phyloP scores from a whole-genome alignment of 37 sponge, comb jelly and placozoan genomes.

The Amphimedon queenslandica region DNA sequence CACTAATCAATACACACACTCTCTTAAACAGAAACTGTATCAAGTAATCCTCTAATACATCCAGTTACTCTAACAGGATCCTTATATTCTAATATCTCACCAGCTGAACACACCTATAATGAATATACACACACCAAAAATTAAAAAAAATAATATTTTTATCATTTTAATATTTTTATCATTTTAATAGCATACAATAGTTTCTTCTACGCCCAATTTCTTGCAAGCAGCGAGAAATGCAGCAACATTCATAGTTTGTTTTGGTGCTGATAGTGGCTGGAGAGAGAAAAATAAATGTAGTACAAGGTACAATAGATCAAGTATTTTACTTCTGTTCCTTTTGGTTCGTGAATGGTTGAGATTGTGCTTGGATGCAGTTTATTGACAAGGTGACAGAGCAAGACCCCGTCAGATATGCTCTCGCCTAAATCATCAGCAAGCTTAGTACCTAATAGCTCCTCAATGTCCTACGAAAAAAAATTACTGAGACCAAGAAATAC shows the following conservation, averaged over 20 bases:
- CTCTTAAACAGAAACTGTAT: constrained; percentile 1
- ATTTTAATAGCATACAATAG: not conserved
- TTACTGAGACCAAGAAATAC: no score
- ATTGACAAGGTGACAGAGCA: constrained; percentile 71
- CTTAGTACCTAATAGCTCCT: constrained; percentile 37
- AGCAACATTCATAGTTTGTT: constrained; percentile 59
- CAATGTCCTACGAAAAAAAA: constrained; percentile 37
- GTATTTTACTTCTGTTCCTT: constrained; percentile 24
- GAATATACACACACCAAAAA: not conserved
- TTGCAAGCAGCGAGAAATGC: constrained; percentile 67
- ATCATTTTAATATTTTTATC: not conserved
- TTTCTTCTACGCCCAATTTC: constrained; percentile 47
- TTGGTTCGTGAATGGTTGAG: constrained; percentile 27
- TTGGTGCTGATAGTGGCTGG: constrained; percentile 46
- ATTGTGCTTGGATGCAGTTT: constrained; percentile 61
- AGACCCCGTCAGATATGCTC: constrained; percentile 55
- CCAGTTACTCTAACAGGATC: constrained; percentile 58
- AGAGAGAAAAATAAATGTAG: not conserved
- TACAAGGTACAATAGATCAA: no score
- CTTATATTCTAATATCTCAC: constrained; percentile 68
- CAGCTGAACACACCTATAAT: constrained; percentile 58
- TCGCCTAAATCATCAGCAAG: constrained; percentile 59
- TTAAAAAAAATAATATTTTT: not conserved
- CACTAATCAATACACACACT: no score
- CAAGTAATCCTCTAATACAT: constrained; percentile 24